A percentile compares a stretch with the other conserved stretches of the same genome.
phyloP scores from a whole-genome alignment of 2,797 vertebrate species.

The Crypturellus tataupa region DNA sequence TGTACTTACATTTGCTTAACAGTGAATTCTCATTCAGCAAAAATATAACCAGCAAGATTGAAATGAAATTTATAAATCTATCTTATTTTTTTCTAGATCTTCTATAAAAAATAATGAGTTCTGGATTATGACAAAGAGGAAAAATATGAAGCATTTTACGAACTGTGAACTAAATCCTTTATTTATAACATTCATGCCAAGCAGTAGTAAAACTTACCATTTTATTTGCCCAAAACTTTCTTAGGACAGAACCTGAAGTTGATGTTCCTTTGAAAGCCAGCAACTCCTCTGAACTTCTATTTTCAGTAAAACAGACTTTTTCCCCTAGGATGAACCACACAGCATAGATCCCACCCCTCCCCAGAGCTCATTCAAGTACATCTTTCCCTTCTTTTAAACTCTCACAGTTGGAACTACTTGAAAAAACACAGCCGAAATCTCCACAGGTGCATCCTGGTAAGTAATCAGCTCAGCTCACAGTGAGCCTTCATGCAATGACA shows the following conservation, averaged over 20 bases:
- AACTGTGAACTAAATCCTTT: not conserved
- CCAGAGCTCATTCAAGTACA: not conserved
- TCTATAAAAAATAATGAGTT: not conserved
- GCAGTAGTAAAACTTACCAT: not conserved
- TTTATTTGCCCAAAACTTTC: not conserved
- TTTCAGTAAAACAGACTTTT: not conserved
- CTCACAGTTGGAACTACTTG: not conserved
- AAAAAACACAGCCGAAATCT: constrained; percentile 2
- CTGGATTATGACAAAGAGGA: not conserved
- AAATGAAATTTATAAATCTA: not conserved
- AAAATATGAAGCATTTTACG: not conserved
- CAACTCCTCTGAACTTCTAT: not conserved
- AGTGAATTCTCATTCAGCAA: not conserved
- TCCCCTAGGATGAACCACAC: not conserved
- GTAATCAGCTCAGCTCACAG: not conserved
- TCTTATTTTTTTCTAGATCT: not conserved
- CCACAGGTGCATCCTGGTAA: not conserved
- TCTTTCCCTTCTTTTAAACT: not conserved
- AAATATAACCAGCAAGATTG: not conserved
- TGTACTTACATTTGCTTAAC: not conserved
- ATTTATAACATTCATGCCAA: not conserved
- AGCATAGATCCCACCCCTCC: not conserved
- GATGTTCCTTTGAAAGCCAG: not conserved
- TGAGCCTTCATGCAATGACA: not conserved
- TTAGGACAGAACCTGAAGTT: not conserved